phyloP scores from a whole-genome alignment of 2,113 vertebrate species.

The Thamnophis sirtalis region DNA sequence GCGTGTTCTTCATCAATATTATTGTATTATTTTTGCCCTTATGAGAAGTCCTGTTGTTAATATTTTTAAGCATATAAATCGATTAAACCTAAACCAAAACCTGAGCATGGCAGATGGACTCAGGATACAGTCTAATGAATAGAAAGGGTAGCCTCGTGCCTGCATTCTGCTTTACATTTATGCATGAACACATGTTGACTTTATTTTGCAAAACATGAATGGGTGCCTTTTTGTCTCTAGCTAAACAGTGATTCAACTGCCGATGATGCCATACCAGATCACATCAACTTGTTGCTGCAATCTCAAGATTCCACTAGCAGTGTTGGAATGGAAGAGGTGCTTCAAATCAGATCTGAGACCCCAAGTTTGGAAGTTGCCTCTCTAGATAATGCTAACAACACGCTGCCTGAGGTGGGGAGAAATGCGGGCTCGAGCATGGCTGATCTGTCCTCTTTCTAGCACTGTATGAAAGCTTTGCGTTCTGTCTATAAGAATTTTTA shows the following conservation, averaged over 20 bases:
- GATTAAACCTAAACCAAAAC: no score
- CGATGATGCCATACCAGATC: slow-evolving; percentile 83
- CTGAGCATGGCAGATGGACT: not conserved
- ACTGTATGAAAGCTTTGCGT: slow-evolving; percentile 45
- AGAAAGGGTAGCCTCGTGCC: not conserved
- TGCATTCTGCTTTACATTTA: not conserved
- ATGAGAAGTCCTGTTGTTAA: not conserved
- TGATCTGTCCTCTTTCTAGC: slow-evolving; percentile 82
- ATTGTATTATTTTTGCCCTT: not conserved
- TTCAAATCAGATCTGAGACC: slow-evolving; percentile 81
- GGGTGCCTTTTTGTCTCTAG: slow-evolving; percentile 60
- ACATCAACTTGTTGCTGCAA: slow-evolving; percentile 84
- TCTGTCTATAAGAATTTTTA: slow-evolving; percentile 60
- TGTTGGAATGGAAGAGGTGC: slow-evolving; percentile 80
- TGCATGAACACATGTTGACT: not conserved
- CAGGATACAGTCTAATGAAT: not conserved
- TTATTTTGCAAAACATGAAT: not conserved
- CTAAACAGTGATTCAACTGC: slow-evolving; percentile 84
- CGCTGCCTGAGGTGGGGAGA: slow-evolving; percentile 99
- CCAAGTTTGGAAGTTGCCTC: slow-evolving; percentile 84
- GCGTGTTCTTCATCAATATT: not conserved
- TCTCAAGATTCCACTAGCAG: slow-evolving; percentile 90
- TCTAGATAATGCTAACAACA: slow-evolving; percentile 94
- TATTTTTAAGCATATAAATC: no score
- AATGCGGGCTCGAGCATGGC: slow-evolving; percentile 84